A percentile compares a stretch with the other conserved stretches of the same genome.
Conservation (phyloP, 2,113 vertebrate species). For the Passer domesticus region DNA sequence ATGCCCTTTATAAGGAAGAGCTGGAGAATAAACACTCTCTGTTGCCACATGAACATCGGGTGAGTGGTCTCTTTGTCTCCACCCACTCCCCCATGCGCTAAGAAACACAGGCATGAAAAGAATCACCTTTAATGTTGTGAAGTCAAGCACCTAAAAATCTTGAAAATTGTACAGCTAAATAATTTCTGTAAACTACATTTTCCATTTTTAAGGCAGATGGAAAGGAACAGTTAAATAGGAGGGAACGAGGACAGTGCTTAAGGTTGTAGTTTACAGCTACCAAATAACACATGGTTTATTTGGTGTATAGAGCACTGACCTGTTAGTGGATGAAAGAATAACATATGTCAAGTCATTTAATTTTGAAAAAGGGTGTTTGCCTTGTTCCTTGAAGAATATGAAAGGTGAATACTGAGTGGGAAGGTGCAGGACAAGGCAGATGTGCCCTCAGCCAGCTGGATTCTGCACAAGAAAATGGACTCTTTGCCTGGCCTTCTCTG, state of each 20-base stretch:
- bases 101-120: rapidly evolving
- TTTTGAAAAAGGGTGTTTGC: neutral
- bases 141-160: neutral
- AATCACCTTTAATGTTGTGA: neutral
- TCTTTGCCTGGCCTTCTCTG: neutral
- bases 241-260: neutral
- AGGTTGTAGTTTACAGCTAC: neutral
- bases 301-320: neutral
- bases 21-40: neutral
- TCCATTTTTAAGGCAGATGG: neutral
- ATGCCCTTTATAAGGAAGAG: neutral
- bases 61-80: neutral
- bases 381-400: neutral
- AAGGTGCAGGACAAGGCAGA: neutral
- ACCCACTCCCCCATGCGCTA: neutral
- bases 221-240: neutral
- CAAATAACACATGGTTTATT: neutral
- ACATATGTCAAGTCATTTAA: neutral
- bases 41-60: neutral
- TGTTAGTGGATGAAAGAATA: neutral
- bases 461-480: neutral
- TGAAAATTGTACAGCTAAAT: neutral
- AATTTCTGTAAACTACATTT: neutral
- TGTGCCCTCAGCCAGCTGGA: neutral
- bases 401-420: neutral